Evolutionary conservation across 2,888 invertebrate genomes (phyloP).

Genomic region (Thymelicus acteon): DNA sequence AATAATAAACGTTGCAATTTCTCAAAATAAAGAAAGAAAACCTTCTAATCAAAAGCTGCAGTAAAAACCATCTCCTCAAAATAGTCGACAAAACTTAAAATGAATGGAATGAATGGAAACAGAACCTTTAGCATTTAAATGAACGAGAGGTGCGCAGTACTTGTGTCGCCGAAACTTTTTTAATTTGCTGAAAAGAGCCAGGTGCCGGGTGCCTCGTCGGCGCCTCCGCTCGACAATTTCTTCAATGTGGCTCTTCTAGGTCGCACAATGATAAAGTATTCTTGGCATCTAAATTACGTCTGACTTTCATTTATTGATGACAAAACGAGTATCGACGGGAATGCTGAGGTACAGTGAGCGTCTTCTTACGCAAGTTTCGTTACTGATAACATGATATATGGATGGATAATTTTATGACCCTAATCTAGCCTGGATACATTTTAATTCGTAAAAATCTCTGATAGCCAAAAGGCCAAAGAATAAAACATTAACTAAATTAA

Average conservation of each 20-base stretch:
- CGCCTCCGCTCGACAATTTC: slow-evolving; percentile 20
- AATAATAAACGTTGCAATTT: neutral
- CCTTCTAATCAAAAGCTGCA: slow-evolving; percentile 19
- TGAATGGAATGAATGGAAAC: slow-evolving; percentile 79
- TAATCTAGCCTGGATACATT: no score
- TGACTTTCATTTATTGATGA: neutral
- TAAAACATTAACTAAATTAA: no score
- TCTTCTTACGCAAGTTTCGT: no score
- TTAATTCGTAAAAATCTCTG: no score
- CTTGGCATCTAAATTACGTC: slow-evolving; percentile 4
- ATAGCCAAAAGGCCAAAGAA: no score
- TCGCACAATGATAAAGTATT: slow-evolving; percentile 16
- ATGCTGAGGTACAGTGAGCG: no score
- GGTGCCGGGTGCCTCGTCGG: slow-evolving; percentile 69
- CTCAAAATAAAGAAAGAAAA: neutral
- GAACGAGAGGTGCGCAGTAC: slow-evolving; percentile 70
- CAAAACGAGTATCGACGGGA: no score
- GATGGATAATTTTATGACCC: no score
- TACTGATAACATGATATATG: no score
- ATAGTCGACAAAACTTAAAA: slow-evolving; percentile 40
- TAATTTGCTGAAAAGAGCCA: slow-evolving; percentile 80
- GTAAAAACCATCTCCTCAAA: slow-evolving; percentile 20
- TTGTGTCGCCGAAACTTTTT: slow-evolving; percentile 77
- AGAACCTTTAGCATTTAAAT: slow-evolving; percentile 78
- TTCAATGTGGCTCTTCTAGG: slow-evolving; percentile 7